A percentile compares a stretch with the other conserved stretches of the same genome.
These are phyloP conservation scores for Limnephilus lunatus DNA, from an alignment of 2,888 invertebrate genomes.

Conservation along the genomic window DNA sequence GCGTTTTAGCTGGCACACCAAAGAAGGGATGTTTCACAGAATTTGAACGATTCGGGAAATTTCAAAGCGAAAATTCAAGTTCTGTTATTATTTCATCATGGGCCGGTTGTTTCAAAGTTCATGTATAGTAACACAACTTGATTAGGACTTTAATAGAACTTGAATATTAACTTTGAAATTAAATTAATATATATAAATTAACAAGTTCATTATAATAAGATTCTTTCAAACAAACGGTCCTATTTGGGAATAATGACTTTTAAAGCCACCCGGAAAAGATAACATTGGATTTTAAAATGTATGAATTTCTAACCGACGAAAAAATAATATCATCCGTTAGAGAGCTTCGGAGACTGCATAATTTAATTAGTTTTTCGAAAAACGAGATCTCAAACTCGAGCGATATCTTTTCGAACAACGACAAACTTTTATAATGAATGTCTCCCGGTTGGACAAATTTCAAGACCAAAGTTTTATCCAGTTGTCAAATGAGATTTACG, in stretches of 20 bases:
- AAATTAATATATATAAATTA: too few species aligned
- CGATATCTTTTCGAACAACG: conserved; percentile 17
- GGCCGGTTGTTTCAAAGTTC: too few species aligned
- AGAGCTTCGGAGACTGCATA: not conserved
- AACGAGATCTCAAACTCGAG: conserved; percentile 19
- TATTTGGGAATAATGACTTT: not conserved
- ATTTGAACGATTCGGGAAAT: too few species aligned
- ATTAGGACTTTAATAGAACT: too few species aligned
- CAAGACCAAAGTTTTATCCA: conserved; percentile 39
- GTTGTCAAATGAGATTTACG: conserved; percentile 40
- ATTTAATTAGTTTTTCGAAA: conserved; percentile 31
- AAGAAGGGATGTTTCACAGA: too few species aligned
- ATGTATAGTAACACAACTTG: too few species aligned
- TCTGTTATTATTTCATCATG: too few species aligned
- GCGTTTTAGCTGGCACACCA: too few species aligned
- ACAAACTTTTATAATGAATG: conserved; percentile 40
- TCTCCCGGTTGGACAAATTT: conserved; percentile 20
- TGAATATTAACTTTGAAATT: too few species aligned
- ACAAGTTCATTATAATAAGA: too few species aligned
- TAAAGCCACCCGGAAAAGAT: not conserved
- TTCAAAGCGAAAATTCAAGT: too few species aligned
- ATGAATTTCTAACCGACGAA: not conserved
- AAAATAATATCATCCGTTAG: not conserved
- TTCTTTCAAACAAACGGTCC: too few species aligned
- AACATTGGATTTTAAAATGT: not conserved